These are phyloP conservation scores for Venturia canescens DNA, from an alignment of 1,140 invertebrate species.

Conservation along the genomic window DNA sequence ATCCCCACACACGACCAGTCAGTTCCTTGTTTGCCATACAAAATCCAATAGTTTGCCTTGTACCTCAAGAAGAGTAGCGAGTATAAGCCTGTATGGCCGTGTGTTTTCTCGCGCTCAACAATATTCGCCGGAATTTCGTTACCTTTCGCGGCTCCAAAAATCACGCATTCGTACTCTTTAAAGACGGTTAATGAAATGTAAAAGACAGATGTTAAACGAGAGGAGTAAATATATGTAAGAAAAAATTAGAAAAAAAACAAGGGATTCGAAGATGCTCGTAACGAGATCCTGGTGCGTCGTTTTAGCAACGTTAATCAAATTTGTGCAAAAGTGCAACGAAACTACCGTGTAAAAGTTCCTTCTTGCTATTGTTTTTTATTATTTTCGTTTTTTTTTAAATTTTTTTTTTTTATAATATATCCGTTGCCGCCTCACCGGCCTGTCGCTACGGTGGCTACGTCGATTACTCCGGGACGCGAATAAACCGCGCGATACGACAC, in stretches of 20 bases:
- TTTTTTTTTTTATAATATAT: background rate
- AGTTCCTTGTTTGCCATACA: constrained; percentile 78
- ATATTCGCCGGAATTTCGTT: constrained; percentile 28
- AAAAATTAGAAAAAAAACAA: background rate
- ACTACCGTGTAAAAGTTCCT: constrained; percentile 54
- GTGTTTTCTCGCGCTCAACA: background rate
- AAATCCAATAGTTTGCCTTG: constrained; percentile 78
- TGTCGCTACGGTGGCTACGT: constrained; percentile 55
- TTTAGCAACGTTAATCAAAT: constrained; percentile 44
- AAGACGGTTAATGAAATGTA: background rate
- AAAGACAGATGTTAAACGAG: background rate
- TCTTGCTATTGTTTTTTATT: background rate
- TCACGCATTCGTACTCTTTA: background rate
- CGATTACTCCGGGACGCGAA: constrained; percentile 53
- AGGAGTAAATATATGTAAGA: constrained; percentile 3
- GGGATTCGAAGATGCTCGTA: background rate
- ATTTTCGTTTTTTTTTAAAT: too few relatives aligned
- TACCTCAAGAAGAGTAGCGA: constrained; percentile 68
- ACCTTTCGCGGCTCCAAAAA: constrained; percentile 1
- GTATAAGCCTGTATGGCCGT: constrained; percentile 63
- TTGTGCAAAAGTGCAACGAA: constrained; percentile 54
- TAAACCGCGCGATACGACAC: constrained; percentile 24
- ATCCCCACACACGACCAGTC: constrained; percentile 69
- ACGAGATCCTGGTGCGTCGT: constrained; percentile 31
- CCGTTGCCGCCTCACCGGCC: constrained; percentile 63